These are phyloP conservation scores for Heliconius eleuchia DNA, from an alignment of 1,140 invertebrate species.

Conservation along the genomic window DNA sequence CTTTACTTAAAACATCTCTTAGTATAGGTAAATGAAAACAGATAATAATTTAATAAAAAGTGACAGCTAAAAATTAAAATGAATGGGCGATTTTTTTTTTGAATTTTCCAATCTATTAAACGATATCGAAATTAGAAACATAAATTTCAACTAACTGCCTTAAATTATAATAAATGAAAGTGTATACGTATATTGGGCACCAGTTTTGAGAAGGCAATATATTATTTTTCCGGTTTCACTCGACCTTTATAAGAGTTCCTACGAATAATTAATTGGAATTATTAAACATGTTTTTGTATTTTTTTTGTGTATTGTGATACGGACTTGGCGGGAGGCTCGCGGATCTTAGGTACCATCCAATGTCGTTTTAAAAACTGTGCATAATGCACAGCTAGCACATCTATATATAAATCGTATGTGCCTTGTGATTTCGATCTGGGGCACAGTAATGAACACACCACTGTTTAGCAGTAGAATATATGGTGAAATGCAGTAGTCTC, in stretches of 20 bases:
- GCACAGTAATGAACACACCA: constrained; percentile 5
- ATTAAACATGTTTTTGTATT: not conserved
- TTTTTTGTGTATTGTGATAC: not conserved
- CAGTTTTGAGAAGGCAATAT: constrained; percentile 1
- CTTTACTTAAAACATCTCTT: not conserved
- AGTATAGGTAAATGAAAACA: not conserved
- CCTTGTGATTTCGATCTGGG: not conserved
- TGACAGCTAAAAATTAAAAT: not conserved
- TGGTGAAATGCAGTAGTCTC: not conserved
- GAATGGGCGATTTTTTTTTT: not conserved
- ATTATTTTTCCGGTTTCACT: constrained; percentile 5
- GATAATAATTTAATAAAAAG: not conserved
- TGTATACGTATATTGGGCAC: not conserved
- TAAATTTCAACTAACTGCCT: constrained; percentile 3
- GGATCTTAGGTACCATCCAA: too few species aligned
- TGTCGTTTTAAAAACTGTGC: not conserved
- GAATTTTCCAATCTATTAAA: not conserved
- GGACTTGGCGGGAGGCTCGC: not conserved
- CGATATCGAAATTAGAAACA: constrained; percentile 9
- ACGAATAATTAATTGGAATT: not conserved
- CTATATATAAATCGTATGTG: not conserved
- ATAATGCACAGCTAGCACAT: not conserved
- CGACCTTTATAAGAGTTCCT: not conserved
- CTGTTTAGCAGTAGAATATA: constrained; percentile 1
- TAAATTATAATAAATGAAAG: constrained; percentile 18